These are phyloP conservation scores for Gymnoscopelus microlampas DNA, from an alignment of 2,797 vertebrate species.

Conservation along the genomic window DNA sequence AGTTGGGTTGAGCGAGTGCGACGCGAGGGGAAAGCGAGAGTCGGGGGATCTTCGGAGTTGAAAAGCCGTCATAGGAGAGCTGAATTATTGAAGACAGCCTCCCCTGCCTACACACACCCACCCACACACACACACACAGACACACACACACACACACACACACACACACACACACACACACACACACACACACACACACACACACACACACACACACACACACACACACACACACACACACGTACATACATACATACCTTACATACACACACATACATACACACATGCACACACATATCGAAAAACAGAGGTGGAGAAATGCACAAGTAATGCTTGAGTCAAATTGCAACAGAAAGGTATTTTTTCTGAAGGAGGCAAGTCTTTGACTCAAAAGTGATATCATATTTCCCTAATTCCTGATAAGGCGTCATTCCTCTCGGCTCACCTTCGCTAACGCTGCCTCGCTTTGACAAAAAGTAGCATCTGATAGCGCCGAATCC, in stretches of 20 bases:
- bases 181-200: constrained; percentile 15
- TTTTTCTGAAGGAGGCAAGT: constrained; percentile 62
- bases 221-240: not conserved
- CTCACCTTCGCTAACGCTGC: constrained; percentile 34
- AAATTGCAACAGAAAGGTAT: constrained; percentile 54
- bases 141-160: constrained; percentile 25
- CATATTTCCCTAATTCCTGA: constrained; percentile 43
- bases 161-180: not conserved
- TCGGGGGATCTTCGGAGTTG: constrained; percentile 58
- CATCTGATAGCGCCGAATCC: not conserved
- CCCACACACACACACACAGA: constrained; percentile 30
- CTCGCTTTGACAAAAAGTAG: constrained; percentile 17
- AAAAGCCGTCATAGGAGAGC: constrained; percentile 66
- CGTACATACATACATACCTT: constrained; percentile 45
- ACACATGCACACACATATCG: not conserved
- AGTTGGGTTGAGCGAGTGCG: constrained; percentile 67
- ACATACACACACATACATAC: constrained; percentile 3
- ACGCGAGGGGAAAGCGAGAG: constrained; percentile 40
- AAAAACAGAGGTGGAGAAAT: constrained; percentile 27
- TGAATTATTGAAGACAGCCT: constrained; percentile 75
- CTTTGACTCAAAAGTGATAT: constrained; percentile 52
- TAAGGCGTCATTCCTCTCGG: constrained; percentile 54
- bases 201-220: constrained; percentile 50
- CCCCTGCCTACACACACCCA: constrained; percentile 54
- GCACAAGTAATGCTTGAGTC: constrained; percentile 36